Percentiles rank a stretch among this genome's conserved stretches.
Evolutionary conservation across 2,888 invertebrate genomes (phyloP).

Genomic region (Hetaerina titia): DNA sequence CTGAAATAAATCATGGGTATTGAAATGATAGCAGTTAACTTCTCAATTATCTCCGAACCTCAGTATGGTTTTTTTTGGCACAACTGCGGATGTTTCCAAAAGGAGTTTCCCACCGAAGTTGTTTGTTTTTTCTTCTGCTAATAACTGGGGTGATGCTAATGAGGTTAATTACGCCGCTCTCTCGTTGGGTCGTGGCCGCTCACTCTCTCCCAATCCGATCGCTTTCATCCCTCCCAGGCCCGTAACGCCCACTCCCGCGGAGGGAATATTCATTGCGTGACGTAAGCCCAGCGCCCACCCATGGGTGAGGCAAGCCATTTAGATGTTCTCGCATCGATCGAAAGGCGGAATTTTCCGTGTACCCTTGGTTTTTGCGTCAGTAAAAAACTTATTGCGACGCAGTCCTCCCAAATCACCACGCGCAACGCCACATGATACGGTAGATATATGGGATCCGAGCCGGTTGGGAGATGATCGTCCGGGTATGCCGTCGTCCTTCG

Average conservation of each 20-base stretch:
- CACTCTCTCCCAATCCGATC: neutral
- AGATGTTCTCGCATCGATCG: conserved; percentile 31
- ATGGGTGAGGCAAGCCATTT: neutral
- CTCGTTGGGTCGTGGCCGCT: neutral
- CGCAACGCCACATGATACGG: neutral
- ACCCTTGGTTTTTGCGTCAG: neutral
- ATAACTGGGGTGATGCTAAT: neutral
- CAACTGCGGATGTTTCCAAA: too few species aligned
- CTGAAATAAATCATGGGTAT: too few species aligned
- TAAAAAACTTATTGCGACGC: neutral
- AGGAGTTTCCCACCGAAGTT: neutral
- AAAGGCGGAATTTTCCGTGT: neutral
- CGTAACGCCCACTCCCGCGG: neutral
- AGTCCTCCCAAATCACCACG: neutral
- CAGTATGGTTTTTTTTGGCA: too few species aligned
- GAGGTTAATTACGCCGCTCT: neutral
- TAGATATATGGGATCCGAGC: neutral
- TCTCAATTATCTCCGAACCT: too few species aligned
- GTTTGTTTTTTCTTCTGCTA: neutral
- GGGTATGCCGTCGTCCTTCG: neutral
- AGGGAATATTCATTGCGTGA: conserved; percentile 16
- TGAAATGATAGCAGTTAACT: too few species aligned
- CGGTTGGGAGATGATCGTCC: neutral
- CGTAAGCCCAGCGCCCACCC: neutral
- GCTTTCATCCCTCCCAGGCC: neutral